A percentile compares a stretch with the other conserved stretches of the same genome.
phyloP scores from a whole-genome alignment of 2,797 vertebrate species.

The Leucoraja ocellata region DNA sequence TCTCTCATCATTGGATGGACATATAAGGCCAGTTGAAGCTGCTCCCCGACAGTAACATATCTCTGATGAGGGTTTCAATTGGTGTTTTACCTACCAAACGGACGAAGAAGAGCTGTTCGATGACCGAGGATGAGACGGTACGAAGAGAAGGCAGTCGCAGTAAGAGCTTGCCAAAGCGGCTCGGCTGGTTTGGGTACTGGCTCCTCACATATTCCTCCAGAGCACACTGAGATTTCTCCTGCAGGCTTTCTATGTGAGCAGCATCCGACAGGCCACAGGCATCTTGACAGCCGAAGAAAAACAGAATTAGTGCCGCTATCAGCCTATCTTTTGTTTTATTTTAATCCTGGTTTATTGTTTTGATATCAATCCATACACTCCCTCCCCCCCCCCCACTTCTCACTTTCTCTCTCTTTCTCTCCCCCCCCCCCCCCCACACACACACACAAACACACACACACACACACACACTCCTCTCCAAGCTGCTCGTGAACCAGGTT shows the following conservation, averaged over 20 bases:
- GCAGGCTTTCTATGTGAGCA: constrained; percentile 93
- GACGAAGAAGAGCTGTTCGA: constrained; percentile 99
- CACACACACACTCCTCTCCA: constrained; percentile 1
- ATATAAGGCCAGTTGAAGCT: constrained; percentile 99
- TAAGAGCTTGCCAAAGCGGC: constrained; percentile 94
- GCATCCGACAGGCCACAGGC: constrained; percentile 96
- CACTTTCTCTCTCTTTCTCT: neutral
- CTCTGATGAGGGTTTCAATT: constrained; percentile 99
- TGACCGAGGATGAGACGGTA: constrained; percentile 93
- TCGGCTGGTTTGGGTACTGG: constrained; percentile 96
- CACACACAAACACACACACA: neutral
- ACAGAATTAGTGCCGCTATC: constrained; percentile 39
- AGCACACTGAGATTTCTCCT: constrained; percentile 96
- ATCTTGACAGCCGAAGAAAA: constrained; percentile 56
- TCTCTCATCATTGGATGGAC: constrained; percentile 97
- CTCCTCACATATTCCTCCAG: constrained; percentile 95
- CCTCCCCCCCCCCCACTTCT: neutral
- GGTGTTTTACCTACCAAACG: constrained; percentile 99
- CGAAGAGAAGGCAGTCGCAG: constrained; percentile 89
- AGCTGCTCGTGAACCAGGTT: neutral
- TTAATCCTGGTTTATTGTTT: constrained; percentile 35
- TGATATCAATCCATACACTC: constrained; percentile 30
- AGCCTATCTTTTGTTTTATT: constrained; percentile 36
- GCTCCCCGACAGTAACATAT: constrained; percentile 99
- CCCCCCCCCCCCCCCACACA: neutral